Conservation (phyloP, 2,113 vertebrate genomes). For the Steatornis caripensis region DNA sequence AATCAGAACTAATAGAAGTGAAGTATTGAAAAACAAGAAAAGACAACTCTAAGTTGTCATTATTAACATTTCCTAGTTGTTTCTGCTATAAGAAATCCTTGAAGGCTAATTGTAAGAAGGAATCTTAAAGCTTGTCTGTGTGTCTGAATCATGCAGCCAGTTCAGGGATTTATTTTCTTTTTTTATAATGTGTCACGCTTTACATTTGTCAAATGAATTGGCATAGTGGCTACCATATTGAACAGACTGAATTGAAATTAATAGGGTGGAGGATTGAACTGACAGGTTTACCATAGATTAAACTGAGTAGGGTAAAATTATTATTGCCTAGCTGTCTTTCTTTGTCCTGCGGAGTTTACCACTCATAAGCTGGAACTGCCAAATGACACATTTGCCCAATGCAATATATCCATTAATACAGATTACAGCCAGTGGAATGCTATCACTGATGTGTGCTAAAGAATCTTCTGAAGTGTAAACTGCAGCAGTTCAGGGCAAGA, state of each 20-base stretch:
- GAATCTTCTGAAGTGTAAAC: background rate
- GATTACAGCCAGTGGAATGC: background rate
- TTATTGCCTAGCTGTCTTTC: background rate
- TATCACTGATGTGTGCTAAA: background rate
- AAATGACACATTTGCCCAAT: background rate
- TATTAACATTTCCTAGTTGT: slow-evolving; percentile 9
- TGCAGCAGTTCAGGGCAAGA: background rate
- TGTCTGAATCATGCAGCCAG: background rate
- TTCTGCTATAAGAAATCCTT: background rate
- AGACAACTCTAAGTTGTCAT: background rate
- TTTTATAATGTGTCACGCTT: background rate
- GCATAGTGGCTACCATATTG: background rate
- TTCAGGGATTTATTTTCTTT: background rate
- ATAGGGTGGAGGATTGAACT: background rate
- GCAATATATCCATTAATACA: background rate
- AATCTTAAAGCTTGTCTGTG: background rate
- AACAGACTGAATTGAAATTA: background rate
- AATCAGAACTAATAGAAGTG: background rate
- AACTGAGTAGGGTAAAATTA: background rate
- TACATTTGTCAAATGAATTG: background rate
- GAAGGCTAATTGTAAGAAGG: background rate
- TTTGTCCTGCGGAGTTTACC: background rate
- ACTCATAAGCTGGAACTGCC: background rate
- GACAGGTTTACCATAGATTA: background rate
- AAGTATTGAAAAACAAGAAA: slow-evolving; percentile 7